Percentiles rank a stretch among this genome's conserved stretches.
These are phyloP conservation scores for Leptinotarsa defecta DNA, from an alignment of 1,140 invertebrate genomes.

Conservation along the genomic window DNA sequence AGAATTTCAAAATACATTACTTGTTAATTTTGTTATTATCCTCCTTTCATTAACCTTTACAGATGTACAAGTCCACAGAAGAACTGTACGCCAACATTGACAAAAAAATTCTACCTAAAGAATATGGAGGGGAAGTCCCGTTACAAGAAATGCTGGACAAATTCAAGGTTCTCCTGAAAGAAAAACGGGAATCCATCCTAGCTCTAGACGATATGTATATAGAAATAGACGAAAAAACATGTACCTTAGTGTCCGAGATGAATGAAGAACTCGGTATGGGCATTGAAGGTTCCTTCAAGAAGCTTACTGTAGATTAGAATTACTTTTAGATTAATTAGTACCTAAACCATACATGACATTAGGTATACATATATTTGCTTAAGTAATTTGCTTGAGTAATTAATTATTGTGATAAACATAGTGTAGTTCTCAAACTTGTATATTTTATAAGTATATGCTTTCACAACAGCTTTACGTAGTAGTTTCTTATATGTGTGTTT, in stretches of 20 bases:
- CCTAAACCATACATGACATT: not conserved
- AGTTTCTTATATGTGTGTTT: too few relatives aligned
- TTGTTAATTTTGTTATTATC: too few relatives aligned
- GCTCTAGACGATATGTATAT: slow-evolving; percentile 80
- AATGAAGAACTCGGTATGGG: slow-evolving; percentile 69
- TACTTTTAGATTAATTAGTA: not conserved
- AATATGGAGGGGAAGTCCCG: slow-evolving; percentile 81
- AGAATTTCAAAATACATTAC: slow-evolving; percentile 44
- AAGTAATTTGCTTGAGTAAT: slow-evolving; percentile 16
- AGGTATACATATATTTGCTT: not conserved
- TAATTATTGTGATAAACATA: slow-evolving; percentile 20
- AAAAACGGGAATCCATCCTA: slow-evolving; percentile 68
- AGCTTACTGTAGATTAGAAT: slow-evolving; percentile 77
- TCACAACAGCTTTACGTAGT: not conserved
- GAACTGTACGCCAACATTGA: slow-evolving; percentile 72
- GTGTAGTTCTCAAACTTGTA: slow-evolving; percentile 9
- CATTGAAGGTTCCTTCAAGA: slow-evolving; percentile 77
- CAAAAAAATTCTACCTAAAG: slow-evolving; percentile 77
- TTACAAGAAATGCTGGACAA: slow-evolving; percentile 78
- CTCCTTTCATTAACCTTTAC: slow-evolving; percentile 28
- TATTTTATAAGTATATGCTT: slow-evolving; percentile 12
- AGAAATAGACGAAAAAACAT: slow-evolving; percentile 67
- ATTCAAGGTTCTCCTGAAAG: slow-evolving; percentile 69
- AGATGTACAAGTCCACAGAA: slow-evolving; percentile 74
- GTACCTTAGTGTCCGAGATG: slow-evolving; percentile 65